phyloP scores from a whole-genome alignment of 2,797 vertebrate species.

The Helarctos malayanus region DNA sequence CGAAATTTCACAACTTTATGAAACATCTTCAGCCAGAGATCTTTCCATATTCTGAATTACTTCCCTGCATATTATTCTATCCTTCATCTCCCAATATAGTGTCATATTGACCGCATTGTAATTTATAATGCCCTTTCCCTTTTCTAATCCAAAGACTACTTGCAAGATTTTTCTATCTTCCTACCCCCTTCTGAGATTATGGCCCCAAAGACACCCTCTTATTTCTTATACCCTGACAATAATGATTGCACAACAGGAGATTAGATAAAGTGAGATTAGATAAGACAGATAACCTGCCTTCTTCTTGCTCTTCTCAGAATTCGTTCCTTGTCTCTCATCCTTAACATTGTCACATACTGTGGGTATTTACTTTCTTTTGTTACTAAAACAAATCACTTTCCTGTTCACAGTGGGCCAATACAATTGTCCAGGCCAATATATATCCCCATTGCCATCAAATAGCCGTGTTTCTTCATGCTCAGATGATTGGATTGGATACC shows the following conservation, averaged over 20 bases:
- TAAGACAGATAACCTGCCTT: neutral
- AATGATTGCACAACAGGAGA: neutral
- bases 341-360: neutral
- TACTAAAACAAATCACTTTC: conserved; percentile 53
- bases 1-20: neutral
- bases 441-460: neutral
- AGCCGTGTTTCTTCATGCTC: conserved; percentile 70
- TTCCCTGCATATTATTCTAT: neutral
- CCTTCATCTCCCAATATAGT: neutral
- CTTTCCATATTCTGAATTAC: neutral
- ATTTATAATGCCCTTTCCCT: neutral
- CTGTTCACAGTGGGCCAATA: conserved; percentile 80
- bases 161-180: neutral
- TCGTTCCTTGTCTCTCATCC: neutral
- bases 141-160: neutral
- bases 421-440: conserved; percentile 69
- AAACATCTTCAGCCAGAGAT: neutral
- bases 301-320: neutral
- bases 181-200: neutral
- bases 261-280: neutral
- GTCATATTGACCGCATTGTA: neutral
- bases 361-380: neutral
- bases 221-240: neutral
- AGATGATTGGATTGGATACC: conserved; percentile 81
- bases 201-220: neutral